Evolutionary conservation across 2,797 vertebrate genomes (phyloP).

Genomic region (Lacerta agilis): DNA sequence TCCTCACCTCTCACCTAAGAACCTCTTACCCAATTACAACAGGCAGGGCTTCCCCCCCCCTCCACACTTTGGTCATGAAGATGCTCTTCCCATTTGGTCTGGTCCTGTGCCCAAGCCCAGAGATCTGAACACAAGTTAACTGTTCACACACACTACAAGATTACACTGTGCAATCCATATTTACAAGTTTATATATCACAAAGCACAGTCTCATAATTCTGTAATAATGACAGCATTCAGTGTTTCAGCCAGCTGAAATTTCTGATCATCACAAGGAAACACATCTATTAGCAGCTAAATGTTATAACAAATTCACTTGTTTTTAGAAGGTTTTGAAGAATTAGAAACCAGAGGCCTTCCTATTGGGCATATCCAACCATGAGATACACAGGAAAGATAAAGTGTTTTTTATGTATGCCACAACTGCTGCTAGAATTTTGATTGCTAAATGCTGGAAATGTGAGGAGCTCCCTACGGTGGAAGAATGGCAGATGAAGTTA

Average conservation of each 20-base stretch:
- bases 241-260: background rate
- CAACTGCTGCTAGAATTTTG: too few relatives aligned
- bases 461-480: too few relatives aligned
- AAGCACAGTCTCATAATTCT: background rate
- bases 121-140: background rate
- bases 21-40: slow-evolving; percentile 19
- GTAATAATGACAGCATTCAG: background rate
- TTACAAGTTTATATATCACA: slow-evolving; percentile 5
- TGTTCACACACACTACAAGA: background rate
- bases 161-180: background rate
- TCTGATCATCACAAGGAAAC: background rate
- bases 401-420: too few relatives aligned
- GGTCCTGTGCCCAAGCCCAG: background rate
- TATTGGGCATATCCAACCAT: too few relatives aligned
- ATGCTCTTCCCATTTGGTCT: background rate
- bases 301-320: background rate
- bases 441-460: too few relatives aligned
- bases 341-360: too few relatives aligned
- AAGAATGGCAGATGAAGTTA: too few relatives aligned
- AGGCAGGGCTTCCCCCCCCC: background rate
- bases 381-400: too few relatives aligned
- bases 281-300: background rate
- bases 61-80: background rate
- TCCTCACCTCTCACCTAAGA: slow-evolving; percentile 4
- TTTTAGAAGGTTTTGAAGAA: background rate